Conservation (phyloP, 2,113 vertebrate species). For the Colaptes auratus region DNA sequence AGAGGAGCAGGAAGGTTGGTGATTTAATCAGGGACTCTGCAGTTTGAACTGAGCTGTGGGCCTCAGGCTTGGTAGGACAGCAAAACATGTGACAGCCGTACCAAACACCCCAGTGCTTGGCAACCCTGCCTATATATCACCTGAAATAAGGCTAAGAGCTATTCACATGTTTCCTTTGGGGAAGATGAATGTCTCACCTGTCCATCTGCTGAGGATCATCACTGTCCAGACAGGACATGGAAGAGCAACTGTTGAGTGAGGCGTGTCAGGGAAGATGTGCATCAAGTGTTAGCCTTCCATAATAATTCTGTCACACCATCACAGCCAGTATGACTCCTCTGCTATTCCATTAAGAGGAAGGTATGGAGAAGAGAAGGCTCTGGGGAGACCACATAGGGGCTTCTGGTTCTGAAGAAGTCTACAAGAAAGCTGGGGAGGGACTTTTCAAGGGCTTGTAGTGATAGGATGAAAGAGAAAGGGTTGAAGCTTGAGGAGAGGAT, state of each 20-base stretch:
- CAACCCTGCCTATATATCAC: background rate
- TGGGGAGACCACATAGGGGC: too few species aligned
- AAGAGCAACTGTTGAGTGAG: background rate
- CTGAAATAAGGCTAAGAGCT: background rate
- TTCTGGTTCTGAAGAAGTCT: too few species aligned
- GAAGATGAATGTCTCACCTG: background rate
- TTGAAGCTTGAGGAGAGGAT: too few species aligned
- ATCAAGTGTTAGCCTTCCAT: fast-evolving
- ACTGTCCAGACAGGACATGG: background rate
- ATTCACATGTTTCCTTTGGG: background rate
- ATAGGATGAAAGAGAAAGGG: too few species aligned
- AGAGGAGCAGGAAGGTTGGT: background rate
- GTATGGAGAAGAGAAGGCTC: too few species aligned
- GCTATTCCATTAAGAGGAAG: fast-evolving
- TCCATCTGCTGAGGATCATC: background rate
- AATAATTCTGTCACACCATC: background rate
- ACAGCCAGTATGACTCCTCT: background rate
- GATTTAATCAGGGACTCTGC: background rate
- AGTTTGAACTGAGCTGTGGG: background rate
- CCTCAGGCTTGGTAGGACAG: background rate
- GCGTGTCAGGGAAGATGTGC: fast-evolving
- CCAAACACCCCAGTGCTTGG: background rate
- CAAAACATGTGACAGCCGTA: fast-evolving
- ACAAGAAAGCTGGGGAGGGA: too few species aligned
- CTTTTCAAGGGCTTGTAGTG: too few species aligned